phyloP scores from a whole-genome alignment of 2,888 invertebrate genomes.

The Coenonympha glycerion region DNA sequence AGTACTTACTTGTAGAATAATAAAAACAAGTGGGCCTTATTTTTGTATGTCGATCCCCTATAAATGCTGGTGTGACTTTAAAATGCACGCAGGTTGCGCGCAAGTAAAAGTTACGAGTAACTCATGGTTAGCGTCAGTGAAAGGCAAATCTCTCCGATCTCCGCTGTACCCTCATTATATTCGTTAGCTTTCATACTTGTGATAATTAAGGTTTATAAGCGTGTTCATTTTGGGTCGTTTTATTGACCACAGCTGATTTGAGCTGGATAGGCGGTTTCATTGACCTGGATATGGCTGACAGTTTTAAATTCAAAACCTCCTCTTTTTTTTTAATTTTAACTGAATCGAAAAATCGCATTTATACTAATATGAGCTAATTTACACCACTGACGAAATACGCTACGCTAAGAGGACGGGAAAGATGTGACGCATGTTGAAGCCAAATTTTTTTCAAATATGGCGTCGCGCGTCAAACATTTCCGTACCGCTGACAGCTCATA shows the following conservation, averaged over 20 bases:
- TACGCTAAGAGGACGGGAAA: too few relatives aligned
- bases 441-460: too few relatives aligned
- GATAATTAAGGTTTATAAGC: slow-evolving; percentile 1
- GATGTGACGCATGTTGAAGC: too few relatives aligned
- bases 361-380: too few relatives aligned
- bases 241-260: not conserved
- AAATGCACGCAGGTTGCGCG: slow-evolving; percentile 15
- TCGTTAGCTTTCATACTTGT: slow-evolving; percentile 2
- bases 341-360: too few relatives aligned
- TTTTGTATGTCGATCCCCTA: not conserved
- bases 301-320: too few relatives aligned
- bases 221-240: not conserved
- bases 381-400: too few relatives aligned
- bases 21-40: not conserved
- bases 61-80: slow-evolving; percentile 9
- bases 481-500: too few relatives aligned
- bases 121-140: slow-evolving; percentile 23
- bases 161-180: slow-evolving; percentile 5
- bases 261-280: too few relatives aligned
- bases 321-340: not conserved
- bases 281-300: too few relatives aligned
- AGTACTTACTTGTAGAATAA: not conserved
- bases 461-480: too few relatives aligned
- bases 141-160: slow-evolving; percentile 26
- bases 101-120: slow-evolving; percentile 26